A percentile compares a stretch with the other conserved stretches of the same genome.
phyloP scores from a whole-genome alignment of 2,888 invertebrate species.

The Halocaridina rubra region DNA sequence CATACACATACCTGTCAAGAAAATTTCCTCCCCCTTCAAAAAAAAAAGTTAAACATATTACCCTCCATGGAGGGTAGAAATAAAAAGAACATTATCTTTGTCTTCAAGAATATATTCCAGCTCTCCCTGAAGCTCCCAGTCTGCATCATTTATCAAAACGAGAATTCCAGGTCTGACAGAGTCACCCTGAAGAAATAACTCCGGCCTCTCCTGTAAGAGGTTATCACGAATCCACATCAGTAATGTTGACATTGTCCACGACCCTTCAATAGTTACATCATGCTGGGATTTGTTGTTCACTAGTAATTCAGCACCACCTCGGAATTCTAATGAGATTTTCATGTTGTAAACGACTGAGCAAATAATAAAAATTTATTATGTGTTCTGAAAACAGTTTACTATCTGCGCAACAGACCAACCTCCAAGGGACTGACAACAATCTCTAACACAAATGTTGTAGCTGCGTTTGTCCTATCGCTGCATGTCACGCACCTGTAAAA shows the following conservation, averaged over 20 bases:
- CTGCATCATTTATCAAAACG: conserved; percentile 92
- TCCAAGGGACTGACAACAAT: neutral
- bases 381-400: too few relatives aligned
- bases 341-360: too few relatives aligned
- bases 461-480: conserved; percentile 38
- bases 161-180: conserved; percentile 85
- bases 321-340: conserved; percentile 69
- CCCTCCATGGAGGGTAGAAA: conserved; percentile 72
- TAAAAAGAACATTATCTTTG: conserved; percentile 70
- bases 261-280: conserved; percentile 75
- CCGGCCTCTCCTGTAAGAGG: conserved; percentile 84
- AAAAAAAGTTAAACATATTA: conserved; percentile 62
- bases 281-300: conserved; percentile 85
- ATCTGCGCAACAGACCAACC: too few relatives aligned
- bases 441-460: neutral
- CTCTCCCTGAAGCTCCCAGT: conserved; percentile 88
- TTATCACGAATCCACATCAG: conserved; percentile 88
- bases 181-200: conserved; percentile 70
- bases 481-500: conserved; percentile 63
- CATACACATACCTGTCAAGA: too few relatives aligned
- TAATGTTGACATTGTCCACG: conserved; percentile 79
- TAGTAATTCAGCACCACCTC: conserved; percentile 91
- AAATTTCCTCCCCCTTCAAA: too few relatives aligned
- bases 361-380: too few relatives aligned
- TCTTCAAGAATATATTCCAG: conserved; percentile 69